Conservation (phyloP, 1,140 invertebrate species). For the Oncopodura yosiiana region DNA sequence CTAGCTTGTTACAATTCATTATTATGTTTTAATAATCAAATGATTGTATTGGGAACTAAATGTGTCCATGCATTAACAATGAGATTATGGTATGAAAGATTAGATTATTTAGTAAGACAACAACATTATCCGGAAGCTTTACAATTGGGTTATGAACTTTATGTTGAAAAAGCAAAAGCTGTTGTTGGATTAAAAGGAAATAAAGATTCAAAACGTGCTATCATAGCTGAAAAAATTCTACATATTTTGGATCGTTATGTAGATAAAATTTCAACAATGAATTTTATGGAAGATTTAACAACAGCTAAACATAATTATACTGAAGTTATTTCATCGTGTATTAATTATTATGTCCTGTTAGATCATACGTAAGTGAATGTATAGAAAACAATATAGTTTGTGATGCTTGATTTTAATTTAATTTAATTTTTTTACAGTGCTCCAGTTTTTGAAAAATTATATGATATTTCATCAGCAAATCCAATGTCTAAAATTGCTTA, state of each 20-base stretch:
- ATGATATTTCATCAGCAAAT: slow-evolving; percentile 44
- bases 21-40: slow-evolving; percentile 64
- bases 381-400: neutral
- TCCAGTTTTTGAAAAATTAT: slow-evolving; percentile 46
- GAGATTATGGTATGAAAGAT: slow-evolving; percentile 68
- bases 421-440: slow-evolving; percentile 38
- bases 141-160: slow-evolving; percentile 55
- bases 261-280: slow-evolving; percentile 37
- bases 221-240: slow-evolving; percentile 51
- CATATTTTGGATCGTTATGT: slow-evolving; percentile 48
- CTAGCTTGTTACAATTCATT: slow-evolving; percentile 84
- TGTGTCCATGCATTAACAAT: slow-evolving; percentile 69
- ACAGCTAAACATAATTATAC: slow-evolving; percentile 36
- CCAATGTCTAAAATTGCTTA: slow-evolving; percentile 42
- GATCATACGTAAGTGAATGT: slow-evolving; percentile 36
- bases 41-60: slow-evolving; percentile 73
- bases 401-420: slow-evolving; percentile 1
- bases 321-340: slow-evolving; percentile 42
- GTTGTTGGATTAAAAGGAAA: slow-evolving; percentile 51
- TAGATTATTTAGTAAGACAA: slow-evolving; percentile 58
- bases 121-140: slow-evolving; percentile 54
- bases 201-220: slow-evolving; percentile 48
- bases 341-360: slow-evolving; percentile 43
- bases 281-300: slow-evolving; percentile 31
- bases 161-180: slow-evolving; percentile 58